Evolutionary conservation across 2,797 vertebrate genomes (phyloP).

Genomic region (Caiman crocodilus): DNA sequence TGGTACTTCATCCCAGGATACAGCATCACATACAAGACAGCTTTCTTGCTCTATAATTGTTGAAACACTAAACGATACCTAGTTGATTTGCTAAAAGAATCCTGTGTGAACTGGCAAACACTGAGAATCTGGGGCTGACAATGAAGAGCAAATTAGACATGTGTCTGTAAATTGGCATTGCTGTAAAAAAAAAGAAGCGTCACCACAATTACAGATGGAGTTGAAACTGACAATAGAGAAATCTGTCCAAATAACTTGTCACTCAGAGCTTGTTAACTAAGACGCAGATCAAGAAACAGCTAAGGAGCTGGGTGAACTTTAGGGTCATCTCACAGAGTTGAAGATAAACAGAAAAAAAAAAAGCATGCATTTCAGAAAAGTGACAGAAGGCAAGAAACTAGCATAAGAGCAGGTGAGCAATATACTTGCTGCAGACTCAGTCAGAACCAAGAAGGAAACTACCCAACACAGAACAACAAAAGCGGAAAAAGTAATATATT

Average conservation of each 20-base stretch:
- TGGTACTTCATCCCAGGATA: background rate
- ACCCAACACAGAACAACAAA: background rate
- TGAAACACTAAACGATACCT: background rate
- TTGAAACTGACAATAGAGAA: conserved; percentile 11
- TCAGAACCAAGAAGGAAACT: background rate
- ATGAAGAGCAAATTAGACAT: background rate
- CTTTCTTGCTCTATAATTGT: background rate
- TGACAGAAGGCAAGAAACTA: background rate
- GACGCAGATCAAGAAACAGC: background rate
- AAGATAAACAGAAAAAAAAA: background rate
- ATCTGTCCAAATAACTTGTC: background rate
- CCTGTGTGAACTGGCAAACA: background rate
- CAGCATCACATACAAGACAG: background rate
- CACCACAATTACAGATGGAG: background rate
- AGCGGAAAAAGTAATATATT: background rate
- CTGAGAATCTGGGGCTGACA: background rate
- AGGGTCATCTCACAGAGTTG: background rate
- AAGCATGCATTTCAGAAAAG: background rate
- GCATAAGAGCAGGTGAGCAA: background rate
- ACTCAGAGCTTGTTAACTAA: conserved; percentile 30
- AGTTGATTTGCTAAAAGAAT: background rate
- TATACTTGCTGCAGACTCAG: background rate
- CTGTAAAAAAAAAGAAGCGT: background rate
- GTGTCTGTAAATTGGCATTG: background rate
- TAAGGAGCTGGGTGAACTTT: conserved; percentile 5